Base-by-base conservation (phyloP, 2,113 vertebrate species). In the Helogale parvula region DNA sequence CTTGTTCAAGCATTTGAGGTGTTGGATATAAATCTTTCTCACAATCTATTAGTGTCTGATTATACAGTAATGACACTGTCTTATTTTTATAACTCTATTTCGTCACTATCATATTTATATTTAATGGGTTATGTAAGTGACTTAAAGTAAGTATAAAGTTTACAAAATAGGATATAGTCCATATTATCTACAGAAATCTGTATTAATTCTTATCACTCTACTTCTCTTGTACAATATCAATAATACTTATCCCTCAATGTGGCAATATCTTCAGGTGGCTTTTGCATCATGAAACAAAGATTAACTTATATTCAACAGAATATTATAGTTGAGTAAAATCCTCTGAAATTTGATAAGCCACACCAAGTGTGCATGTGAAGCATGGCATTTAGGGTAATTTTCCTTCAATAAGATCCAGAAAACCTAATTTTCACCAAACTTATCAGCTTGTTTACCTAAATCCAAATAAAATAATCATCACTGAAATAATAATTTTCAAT, bases 21-120 rank as follows among this genome's bases (percentile, higher is more conserved):
- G 0, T 41, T 80, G 0, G 1, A 60, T 76, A 93, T 52, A 94
- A 89, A 60, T 7, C 6, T 93, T 93, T 81, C 25, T 93, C 27
- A 92, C 17, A 87, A 71, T 80, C 33, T 94, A 82, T 94, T 92
- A 60, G 1, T n/a, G 88, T 96, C 52, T 95, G 50, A 96, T 66
- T 66, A 66, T 31, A 54, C 5, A 72, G 54, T 92, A 72, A 82
- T 79, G 25, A 79, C 71, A 52, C 8, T 41, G 29, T 76, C n/a
- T 57, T 72, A 5, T 52, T 81, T 88, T 21, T 65, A 68, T 74
- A 72, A 60, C 21, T 89, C 21, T 95, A 69, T 38, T 3, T 57
- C 74, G 33, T 57, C 15, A 63, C 14, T 63, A 47, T 69, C 71
- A 66, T 76, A 85, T 76, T 93, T 94, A 83, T 92, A 54, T 47